Percentiles rank a stretch among this genome's conserved stretches.
phyloP scores from a whole-genome alignment of 2,888 invertebrate genomes.

The Linnaemya tessellans region DNA sequence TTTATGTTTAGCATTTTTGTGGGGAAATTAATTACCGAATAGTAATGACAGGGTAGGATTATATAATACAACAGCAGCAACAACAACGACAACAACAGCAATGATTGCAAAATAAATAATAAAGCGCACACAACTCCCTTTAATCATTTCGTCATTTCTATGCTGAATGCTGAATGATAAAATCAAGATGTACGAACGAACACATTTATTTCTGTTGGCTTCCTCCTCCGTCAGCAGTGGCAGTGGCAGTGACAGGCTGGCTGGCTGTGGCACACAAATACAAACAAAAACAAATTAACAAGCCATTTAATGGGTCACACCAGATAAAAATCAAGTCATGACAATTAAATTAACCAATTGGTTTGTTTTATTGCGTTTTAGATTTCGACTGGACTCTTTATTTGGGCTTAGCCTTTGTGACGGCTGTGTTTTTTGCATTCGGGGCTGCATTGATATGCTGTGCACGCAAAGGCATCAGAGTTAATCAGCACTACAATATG shows the following conservation, averaged over 20 bases:
- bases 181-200: slow-evolving; percentile 48
- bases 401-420: slow-evolving; percentile 82
- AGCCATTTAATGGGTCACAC: slow-evolving; percentile 70
- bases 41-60: slow-evolving; percentile 67
- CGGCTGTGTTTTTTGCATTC: slow-evolving; percentile 81
- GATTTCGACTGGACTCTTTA: slow-evolving; percentile 83
- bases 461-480: slow-evolving; percentile 80
- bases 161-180: slow-evolving; percentile 35
- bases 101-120: slow-evolving; percentile 22
- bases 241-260: background rate
- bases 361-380: slow-evolving; percentile 71
- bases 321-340: slow-evolving; percentile 64
- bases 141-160: slow-evolving; percentile 55
- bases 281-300: slow-evolving; percentile 59
- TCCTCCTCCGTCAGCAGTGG: background rate
- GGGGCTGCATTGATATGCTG: slow-evolving; percentile 81
- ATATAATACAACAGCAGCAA: slow-evolving; percentile 25
- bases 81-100: slow-evolving; percentile 27
- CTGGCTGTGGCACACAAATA: slow-evolving; percentile 18
- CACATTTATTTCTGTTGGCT: slow-evolving; percentile 4
- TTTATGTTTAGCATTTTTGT: slow-evolving; percentile 71
- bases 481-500: slow-evolving; percentile 82
- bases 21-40: slow-evolving; percentile 72
- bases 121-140: slow-evolving; percentile 45
- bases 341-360: slow-evolving; percentile 66